phyloP scores from a whole-genome alignment of 2,888 invertebrate genomes.

The Drosophila prolongata region DNA sequence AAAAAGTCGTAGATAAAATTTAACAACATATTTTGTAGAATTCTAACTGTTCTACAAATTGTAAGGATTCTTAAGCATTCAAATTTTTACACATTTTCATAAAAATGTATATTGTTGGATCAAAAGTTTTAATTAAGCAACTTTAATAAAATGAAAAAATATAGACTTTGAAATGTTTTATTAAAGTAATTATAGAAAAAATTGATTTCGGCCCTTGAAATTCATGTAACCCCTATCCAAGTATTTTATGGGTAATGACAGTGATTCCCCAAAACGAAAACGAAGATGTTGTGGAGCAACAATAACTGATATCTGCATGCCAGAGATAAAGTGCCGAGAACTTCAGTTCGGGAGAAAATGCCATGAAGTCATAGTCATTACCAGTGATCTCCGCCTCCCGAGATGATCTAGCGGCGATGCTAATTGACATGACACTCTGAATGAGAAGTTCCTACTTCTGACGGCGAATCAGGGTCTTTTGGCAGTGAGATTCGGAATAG shows the following conservation, averaged over 20 bases:
- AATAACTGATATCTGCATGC: slow-evolving; percentile 26
- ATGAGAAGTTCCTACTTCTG: slow-evolving; percentile 20
- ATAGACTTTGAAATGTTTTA: too few relatives aligned
- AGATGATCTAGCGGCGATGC: slow-evolving; percentile 40
- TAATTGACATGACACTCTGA: slow-evolving; percentile 31
- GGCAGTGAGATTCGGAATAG: slow-evolving; percentile 20
- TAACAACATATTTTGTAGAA: too few relatives aligned
- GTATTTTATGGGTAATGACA: slow-evolving; percentile 2
- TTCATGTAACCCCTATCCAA: background rate
- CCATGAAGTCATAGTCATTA: slow-evolving; percentile 53
- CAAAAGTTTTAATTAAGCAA: too few relatives aligned
- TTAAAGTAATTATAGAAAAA: too few relatives aligned
- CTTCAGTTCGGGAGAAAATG: slow-evolving; percentile 42
- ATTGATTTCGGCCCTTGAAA: too few relatives aligned
- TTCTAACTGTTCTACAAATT: too few relatives aligned
- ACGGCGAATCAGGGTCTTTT: background rate
- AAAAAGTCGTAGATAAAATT: too few relatives aligned
- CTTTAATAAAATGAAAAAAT: too few relatives aligned
- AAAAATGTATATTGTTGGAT: too few relatives aligned
- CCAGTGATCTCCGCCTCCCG: slow-evolving; percentile 2
- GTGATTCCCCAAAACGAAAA: slow-evolving; percentile 25
- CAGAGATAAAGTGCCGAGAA: slow-evolving; percentile 36
- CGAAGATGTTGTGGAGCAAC: slow-evolving; percentile 3
- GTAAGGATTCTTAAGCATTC: too few relatives aligned
- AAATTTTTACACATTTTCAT: too few relatives aligned